These are phyloP conservation scores for Hypomecis punctinalis DNA, from an alignment of 2,888 invertebrate species.

Conservation along the genomic window DNA sequence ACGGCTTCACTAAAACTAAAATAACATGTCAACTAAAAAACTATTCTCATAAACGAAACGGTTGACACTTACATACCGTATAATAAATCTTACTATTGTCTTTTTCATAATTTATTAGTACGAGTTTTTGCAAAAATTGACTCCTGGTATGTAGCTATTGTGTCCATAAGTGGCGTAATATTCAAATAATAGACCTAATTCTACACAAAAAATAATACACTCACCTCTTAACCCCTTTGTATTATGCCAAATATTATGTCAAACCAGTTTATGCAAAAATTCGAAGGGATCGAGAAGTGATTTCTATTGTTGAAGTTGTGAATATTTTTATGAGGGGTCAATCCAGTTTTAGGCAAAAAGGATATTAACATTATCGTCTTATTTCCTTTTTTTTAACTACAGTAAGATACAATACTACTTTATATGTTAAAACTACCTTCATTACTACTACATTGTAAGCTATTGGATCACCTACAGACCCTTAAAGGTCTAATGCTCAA, in stretches of 20 bases:
- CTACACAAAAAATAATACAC: conserved; percentile 39
- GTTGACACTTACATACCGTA: conserved; percentile 29
- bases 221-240: conserved; percentile 41
- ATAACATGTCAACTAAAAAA: conserved; percentile 26
- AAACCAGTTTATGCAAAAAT: conserved; percentile 23
- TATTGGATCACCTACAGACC: no score
- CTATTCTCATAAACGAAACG: conserved; percentile 16
- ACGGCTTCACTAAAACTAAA: no score
- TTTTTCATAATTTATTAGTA: conserved; percentile 26
- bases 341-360: conserved; percentile 5
- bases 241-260: conserved; percentile 29
- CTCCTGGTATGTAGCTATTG: conserved; percentile 61
- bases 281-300: conserved; percentile 17
- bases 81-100: conserved; percentile 31
- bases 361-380: not conserved
- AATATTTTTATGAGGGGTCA: conserved; percentile 24
- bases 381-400: not conserved
- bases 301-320: conserved; percentile 14
- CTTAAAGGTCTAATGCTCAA: no score
- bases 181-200: conserved; percentile 63
- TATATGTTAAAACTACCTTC: no score
- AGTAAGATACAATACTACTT: no score
- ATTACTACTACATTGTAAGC: no score
- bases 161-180: conserved; percentile 64
- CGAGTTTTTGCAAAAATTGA: conserved; percentile 27